Evolutionary conservation across 2,113 vertebrate species (phyloP).

Genomic region (Mesocricetus auratus): DNA sequence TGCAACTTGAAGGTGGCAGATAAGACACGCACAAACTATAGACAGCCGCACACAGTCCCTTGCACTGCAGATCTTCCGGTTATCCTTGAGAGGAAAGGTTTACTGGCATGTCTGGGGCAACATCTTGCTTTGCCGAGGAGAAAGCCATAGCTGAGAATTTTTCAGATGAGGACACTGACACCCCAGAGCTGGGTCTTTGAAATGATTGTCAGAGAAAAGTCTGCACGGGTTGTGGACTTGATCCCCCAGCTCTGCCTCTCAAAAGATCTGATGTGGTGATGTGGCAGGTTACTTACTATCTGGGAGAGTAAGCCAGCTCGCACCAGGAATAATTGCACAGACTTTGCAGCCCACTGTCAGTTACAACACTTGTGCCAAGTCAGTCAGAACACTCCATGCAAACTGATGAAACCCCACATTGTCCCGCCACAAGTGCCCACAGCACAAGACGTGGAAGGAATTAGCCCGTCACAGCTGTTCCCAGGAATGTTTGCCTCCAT

Average conservation of each 20-base stretch:
- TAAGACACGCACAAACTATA: neutral
- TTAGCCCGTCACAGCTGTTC: constrained; percentile 72
- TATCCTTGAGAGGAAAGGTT: neutral
- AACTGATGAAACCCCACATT: constrained; percentile 69
- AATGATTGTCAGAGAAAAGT: neutral
- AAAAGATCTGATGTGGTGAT: neutral
- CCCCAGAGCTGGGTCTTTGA: neutral
- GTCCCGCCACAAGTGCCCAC: constrained; percentile 62
- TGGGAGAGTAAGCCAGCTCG: constrained; percentile 12
- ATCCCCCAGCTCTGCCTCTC: neutral
- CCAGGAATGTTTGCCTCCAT: constrained; percentile 61
- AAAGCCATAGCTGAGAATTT: neutral
- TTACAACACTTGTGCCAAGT: constrained; percentile 79
- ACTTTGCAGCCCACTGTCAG: constrained; percentile 43
- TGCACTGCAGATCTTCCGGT: neutral
- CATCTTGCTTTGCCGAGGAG: neutral
- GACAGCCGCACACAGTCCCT: neutral
- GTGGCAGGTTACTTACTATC: neutral
- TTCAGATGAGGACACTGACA: neutral
- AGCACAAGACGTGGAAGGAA: constrained; percentile 54
- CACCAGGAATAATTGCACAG: constrained; percentile 34
- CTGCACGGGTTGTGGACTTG: neutral
- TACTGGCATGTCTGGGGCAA: neutral
- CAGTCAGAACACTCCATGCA: constrained; percentile 62
- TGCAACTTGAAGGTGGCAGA: neutral